phyloP scores from a whole-genome alignment of 1,140 invertebrate genomes.

The Lethocerus indicus region DNA sequence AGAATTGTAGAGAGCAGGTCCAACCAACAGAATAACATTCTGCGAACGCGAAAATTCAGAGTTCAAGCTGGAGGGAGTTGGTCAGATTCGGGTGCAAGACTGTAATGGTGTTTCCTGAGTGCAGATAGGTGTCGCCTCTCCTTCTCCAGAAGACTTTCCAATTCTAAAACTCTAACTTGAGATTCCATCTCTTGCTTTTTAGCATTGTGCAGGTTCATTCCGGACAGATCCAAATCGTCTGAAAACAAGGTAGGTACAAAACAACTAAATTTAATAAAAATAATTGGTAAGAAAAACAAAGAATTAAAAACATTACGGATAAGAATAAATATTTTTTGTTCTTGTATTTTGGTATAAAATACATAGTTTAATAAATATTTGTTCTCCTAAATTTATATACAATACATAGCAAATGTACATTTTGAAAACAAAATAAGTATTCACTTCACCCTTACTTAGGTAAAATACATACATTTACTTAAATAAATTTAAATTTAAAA shows the following conservation, averaged over 20 bases:
- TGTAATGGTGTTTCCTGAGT: conserved; percentile 83
- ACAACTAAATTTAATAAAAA: background rate
- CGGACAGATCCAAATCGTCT: conserved; percentile 81
- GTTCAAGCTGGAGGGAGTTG: conserved; percentile 10
- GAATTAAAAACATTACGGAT: conserved; percentile 1
- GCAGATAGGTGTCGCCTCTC: conserved; percentile 69
- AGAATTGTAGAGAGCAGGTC: too few species aligned
- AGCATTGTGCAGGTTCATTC: conserved; percentile 80
- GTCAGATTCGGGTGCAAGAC: conserved; percentile 52
- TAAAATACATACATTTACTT: too few species aligned
- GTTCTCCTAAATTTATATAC: background rate
- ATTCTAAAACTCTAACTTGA: conserved; percentile 78
- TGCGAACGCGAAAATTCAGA: too few species aligned
- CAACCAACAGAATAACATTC: too few species aligned
- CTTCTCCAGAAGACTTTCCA: conserved; percentile 76
- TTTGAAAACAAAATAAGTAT: background rate
- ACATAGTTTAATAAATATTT: too few species aligned
- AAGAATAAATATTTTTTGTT: too few species aligned
- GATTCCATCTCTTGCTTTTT: conserved; percentile 93
- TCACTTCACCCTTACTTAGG: background rate
- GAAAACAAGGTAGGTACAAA: conserved; percentile 13
- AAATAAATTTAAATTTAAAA: too few species aligned
- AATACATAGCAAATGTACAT: background rate
- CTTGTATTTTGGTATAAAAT: too few species aligned
- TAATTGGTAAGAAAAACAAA: background rate